Evolutionary conservation across 1,140 invertebrate genomes (phyloP).

Genomic region (Delia radicum): DNA sequence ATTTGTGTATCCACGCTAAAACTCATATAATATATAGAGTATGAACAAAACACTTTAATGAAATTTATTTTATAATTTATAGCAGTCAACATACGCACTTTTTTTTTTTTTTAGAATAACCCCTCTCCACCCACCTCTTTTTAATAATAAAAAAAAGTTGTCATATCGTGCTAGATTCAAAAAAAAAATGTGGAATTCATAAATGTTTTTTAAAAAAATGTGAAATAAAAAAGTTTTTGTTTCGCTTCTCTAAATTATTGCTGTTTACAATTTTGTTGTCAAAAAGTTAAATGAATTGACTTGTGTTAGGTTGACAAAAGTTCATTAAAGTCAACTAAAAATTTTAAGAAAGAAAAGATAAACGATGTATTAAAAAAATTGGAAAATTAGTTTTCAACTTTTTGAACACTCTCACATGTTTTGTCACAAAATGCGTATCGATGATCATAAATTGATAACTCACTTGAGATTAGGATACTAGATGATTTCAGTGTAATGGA

Average conservation of each 20-base stretch:
- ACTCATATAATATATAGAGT: too few relatives aligned
- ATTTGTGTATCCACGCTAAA: too few relatives aligned
- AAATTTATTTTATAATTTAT: conserved; percentile 6
- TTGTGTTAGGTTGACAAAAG: background rate
- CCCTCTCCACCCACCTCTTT: too few relatives aligned
- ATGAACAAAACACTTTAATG: background rate
- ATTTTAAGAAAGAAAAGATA: background rate
- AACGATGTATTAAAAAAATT: background rate
- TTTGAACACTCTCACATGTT: too few relatives aligned
- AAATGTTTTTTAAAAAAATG: background rate
- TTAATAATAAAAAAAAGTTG: background rate
- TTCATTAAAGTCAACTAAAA: conserved; percentile 1
- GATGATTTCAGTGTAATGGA: too few relatives aligned
- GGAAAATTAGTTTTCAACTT: background rate
- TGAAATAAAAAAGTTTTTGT: background rate
- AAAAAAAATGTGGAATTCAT: background rate
- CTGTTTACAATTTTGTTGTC: background rate
- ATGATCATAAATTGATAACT: too few relatives aligned
- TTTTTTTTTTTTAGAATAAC: too few relatives aligned
- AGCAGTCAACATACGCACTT: background rate
- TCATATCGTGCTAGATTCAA: background rate
- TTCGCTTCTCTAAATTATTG: background rate
- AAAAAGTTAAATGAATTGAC: background rate
- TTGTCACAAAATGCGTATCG: too few relatives aligned
- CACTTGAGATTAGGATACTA: too few relatives aligned